Conservation (phyloP, 2,797 vertebrate species). For the Morus bassanus region DNA sequence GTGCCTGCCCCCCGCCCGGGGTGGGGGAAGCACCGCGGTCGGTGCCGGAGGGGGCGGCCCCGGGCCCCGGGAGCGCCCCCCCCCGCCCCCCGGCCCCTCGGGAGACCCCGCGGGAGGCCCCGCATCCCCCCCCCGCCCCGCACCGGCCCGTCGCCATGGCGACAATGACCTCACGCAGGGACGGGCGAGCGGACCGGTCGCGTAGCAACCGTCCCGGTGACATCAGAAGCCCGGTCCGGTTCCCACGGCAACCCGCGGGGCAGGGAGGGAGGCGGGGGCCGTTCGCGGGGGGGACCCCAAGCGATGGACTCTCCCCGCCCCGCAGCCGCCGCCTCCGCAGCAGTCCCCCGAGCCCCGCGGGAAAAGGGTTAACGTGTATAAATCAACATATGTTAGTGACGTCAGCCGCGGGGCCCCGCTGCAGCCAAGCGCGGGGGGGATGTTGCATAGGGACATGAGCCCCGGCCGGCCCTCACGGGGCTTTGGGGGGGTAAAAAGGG, state of each 20-base stretch:
- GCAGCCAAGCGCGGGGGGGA: background rate
- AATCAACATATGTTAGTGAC: background rate
- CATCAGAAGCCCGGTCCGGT: slow-evolving; percentile 73
- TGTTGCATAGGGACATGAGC: background rate
- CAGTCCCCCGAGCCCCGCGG: background rate
- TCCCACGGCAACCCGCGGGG: slow-evolving; percentile 70
- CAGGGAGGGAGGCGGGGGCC: background rate
- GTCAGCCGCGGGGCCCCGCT: background rate
- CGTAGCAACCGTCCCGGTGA: slow-evolving; percentile 77
- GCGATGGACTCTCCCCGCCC: background rate
- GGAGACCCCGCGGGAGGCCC: background rate
- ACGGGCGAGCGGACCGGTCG: slow-evolving; percentile 74
- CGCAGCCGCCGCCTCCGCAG: background rate
- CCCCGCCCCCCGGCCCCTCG: background rate
- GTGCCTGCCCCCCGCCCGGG: background rate
- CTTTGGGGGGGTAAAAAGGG: background rate
- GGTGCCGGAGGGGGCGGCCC: background rate
- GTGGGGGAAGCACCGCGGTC: background rate
- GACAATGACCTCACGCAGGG: slow-evolving; percentile 65
- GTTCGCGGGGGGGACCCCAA: background rate
- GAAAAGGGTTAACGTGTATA: background rate
- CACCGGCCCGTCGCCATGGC: slow-evolving; percentile 35
- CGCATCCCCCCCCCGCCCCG: background rate
- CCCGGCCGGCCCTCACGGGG: background rate
- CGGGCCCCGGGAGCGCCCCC: background rate